These are phyloP conservation scores for Cossypha caffra DNA, from an alignment of 2,797 vertebrate species.

Conservation along the genomic window DNA sequence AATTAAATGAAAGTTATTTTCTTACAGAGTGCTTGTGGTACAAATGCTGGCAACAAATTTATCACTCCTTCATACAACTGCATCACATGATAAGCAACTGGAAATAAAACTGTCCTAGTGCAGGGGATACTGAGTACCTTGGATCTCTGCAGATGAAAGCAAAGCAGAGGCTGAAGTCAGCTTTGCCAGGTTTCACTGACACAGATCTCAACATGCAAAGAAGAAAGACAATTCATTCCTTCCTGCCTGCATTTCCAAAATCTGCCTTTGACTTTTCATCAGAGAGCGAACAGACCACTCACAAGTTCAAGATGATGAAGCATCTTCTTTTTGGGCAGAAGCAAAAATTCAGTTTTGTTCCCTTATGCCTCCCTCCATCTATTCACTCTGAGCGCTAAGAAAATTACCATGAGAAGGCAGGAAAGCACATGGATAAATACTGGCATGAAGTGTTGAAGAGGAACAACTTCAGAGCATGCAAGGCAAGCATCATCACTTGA, in stretches of 20 bases:
- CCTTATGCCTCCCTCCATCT: not conserved
- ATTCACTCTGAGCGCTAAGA: accelerated
- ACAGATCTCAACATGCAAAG: not conserved
- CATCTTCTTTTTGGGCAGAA: not conserved
- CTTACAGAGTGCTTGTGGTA: not conserved
- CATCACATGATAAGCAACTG: not conserved
- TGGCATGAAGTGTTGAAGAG: accelerated
- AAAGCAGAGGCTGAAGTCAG: not conserved
- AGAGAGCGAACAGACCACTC: accelerated
- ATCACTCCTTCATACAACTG: conserved; percentile 53
- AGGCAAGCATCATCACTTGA: not conserved
- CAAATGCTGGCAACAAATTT: conserved; percentile 27
- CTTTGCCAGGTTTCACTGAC: not conserved
- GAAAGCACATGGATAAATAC: not conserved
- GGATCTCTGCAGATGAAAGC: not conserved
- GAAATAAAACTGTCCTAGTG: not conserved
- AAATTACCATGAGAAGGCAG: not conserved
- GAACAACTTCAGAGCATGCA: not conserved
- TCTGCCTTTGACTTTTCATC: not conserved
- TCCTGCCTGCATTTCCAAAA: not conserved
- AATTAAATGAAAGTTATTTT: not conserved
- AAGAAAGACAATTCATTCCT: not conserved
- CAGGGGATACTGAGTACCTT: not conserved
- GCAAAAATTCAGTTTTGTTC: not conserved
- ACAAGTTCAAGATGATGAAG: not conserved